These are phyloP conservation scores for Lagocephalus sceleratus DNA, from an alignment of 2,797 vertebrate species.

Conservation along the genomic window DNA sequence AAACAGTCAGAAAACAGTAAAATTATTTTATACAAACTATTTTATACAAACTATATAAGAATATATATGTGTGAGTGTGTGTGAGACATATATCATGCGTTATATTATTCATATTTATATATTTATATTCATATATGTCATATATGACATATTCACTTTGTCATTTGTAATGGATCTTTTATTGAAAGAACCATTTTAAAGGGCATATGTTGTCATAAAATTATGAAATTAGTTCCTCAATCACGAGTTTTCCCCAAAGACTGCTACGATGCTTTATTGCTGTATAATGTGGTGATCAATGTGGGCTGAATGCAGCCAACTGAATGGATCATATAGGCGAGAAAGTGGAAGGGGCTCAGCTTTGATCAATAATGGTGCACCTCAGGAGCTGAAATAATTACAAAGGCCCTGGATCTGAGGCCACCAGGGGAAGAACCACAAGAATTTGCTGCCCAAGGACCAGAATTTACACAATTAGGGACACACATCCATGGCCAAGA, in stretches of 20 bases:
- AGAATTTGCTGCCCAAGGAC: background rate
- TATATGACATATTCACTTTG: too few species aligned
- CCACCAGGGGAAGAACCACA: background rate
- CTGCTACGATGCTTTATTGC: constrained; percentile 31
- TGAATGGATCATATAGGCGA: constrained; percentile 36
- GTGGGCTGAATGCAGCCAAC: constrained; percentile 17
- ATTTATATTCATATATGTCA: too few species aligned
- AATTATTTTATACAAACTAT: too few species aligned
- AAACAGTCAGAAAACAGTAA: too few species aligned
- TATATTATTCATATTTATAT: too few species aligned
- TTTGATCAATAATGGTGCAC: constrained; percentile 55
- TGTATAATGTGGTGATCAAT: constrained; percentile 33
- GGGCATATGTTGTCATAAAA: constrained; percentile 20
- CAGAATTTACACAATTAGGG: constrained; percentile 26
- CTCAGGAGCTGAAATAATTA: constrained; percentile 54
- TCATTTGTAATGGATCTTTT: too few species aligned
- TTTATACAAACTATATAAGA: too few species aligned
- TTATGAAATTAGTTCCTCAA: constrained; percentile 23
- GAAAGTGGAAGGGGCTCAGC: constrained; percentile 28
- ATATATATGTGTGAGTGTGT: too few species aligned
- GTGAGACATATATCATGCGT: too few species aligned
- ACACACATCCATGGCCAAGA: constrained; percentile 27
- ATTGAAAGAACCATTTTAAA: constrained; percentile 6
- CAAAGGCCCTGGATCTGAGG: constrained; percentile 33
- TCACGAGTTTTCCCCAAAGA: constrained; percentile 5